Base-by-base conservation (phyloP, 2,888 invertebrate species). In the Hoplodrina ambigua region DNA sequence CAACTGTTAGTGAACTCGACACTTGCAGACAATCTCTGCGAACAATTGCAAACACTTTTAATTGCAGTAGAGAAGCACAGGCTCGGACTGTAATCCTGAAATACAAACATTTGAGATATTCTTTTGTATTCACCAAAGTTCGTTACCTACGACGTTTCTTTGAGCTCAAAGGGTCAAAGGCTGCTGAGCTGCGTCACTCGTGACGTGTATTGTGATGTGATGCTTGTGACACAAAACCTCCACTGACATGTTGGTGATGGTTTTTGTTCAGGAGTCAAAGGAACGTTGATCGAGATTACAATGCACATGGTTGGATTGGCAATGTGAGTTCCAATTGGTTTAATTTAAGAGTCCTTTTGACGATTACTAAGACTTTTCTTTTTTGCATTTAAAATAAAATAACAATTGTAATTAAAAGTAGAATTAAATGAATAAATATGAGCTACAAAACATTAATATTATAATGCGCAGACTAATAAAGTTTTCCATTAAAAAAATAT, bases 1-100 rank as follows among this genome's bases (percentile, higher is more conserved):
- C 59, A 53, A 64, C 41, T 56, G 44, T 62, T 37, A 30, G 37
- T 54, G 33, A 67, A 52, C 55, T 55, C 41, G 30, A 54, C 41
- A 53, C 50, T 75, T 30, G 11, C 37, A 59, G n/a, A 67, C 20
- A 57, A 61, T 17, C 56, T 46, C 4, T 0, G 41, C 54, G 37
- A 52, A 79, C 20, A 37, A n/a, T 50, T 79, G 62, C 30, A 52
- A n/a, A 46, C 46, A 76, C 50, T 49, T 81, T 66, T 63, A 81
- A 77, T 64, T 58, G 49, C 46, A 41, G 55, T 11, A 20, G n/a
- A 53, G 11, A 56, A 33, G 20, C 57, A 44, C 46, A 52, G 20
- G 56, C 64, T 59, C 59, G 25, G 17, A n/a, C 37, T 37, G 69
- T 61, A 54, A 64, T 49, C 53, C 52, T 15, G 20, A 19, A 59